phyloP scores from a whole-genome alignment of 2,888 invertebrate species.

The Crossocerus cetratus region DNA sequence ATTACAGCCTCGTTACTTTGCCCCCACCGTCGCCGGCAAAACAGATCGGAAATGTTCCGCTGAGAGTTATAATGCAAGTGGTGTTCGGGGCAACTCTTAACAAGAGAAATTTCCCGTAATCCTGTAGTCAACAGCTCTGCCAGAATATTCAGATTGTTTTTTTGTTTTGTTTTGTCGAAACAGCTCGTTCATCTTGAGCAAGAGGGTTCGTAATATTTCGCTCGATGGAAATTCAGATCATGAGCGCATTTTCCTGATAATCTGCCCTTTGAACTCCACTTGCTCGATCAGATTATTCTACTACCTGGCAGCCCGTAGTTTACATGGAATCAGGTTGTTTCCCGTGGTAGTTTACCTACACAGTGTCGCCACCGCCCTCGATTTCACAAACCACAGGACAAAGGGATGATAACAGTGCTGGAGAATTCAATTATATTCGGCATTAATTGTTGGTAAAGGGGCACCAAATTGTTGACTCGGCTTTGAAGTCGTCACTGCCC shows the following conservation, averaged over 20 bases:
- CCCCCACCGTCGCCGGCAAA: too few relatives aligned
- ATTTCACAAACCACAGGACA: slow-evolving; percentile 11
- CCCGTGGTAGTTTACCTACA: too few relatives aligned
- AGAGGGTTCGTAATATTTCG: background rate
- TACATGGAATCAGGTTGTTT: slow-evolving; percentile 19
- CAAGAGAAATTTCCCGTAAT: too few relatives aligned
- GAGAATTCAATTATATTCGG: slow-evolving; percentile 7
- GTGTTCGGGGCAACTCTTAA: too few relatives aligned
- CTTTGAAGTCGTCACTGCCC: too few relatives aligned
- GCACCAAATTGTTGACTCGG: background rate
- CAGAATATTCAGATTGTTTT: too few relatives aligned
- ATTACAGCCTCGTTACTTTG: too few relatives aligned
- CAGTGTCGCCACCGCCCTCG: background rate
- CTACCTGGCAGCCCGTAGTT: slow-evolving; percentile 38
- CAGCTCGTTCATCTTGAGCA: too few relatives aligned
- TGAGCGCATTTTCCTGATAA: slow-evolving; percentile 21
- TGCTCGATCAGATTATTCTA: slow-evolving; percentile 32
- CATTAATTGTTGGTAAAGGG: background rate
- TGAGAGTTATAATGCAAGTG: too few relatives aligned
- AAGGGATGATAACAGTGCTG: background rate
- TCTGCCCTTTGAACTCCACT: slow-evolving; percentile 21
- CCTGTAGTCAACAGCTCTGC: too few relatives aligned
- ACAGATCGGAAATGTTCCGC: too few relatives aligned
- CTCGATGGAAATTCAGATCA: background rate
- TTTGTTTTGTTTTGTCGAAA: too few relatives aligned